Evolutionary conservation across 2,888 invertebrate species (phyloP).

Genomic region (Megaustenia siamemsis): DNA sequence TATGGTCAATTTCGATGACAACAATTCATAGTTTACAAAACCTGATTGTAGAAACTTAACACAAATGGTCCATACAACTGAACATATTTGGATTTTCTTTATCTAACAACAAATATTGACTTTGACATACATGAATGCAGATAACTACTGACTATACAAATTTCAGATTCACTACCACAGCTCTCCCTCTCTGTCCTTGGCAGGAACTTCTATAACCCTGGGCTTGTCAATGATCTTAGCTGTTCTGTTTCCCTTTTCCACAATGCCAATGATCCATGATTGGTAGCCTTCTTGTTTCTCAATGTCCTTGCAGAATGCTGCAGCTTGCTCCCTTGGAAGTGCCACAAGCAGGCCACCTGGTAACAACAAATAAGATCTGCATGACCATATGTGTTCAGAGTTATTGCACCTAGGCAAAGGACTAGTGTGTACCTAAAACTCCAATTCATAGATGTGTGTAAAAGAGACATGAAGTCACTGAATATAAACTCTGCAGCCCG

Average conservation of each 20-base stretch:
- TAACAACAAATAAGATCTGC: too few relatives aligned
- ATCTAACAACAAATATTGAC: too few relatives aligned
- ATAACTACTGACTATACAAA: too few relatives aligned
- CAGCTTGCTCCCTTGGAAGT: conserved; percentile 94
- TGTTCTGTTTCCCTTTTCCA: conserved; percentile 94
- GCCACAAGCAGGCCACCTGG: conserved; percentile 91
- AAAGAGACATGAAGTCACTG: too few relatives aligned
- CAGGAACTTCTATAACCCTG: conserved; percentile 92
- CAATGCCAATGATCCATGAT: conserved; percentile 97
- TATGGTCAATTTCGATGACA: not conserved
- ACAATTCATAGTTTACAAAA: not conserved
- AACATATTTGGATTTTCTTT: too few relatives aligned
- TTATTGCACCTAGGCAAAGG: too few relatives aligned
- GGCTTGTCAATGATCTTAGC: conserved; percentile 97
- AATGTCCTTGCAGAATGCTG: conserved; percentile 96
- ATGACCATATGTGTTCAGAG: too few relatives aligned
- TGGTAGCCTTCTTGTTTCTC: conserved; percentile 95
- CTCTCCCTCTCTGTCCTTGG: conserved; percentile 79
- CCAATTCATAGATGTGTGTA: too few relatives aligned
- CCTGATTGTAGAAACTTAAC: not conserved
- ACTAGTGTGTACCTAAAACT: too few relatives aligned
- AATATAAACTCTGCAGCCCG: too few relatives aligned
- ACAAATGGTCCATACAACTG: not conserved
- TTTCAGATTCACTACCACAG: conserved; percentile 79
- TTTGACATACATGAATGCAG: too few relatives aligned